Base-by-base conservation (phyloP, 23 tunicate species). In the Halocynthia aurantium region DNA sequence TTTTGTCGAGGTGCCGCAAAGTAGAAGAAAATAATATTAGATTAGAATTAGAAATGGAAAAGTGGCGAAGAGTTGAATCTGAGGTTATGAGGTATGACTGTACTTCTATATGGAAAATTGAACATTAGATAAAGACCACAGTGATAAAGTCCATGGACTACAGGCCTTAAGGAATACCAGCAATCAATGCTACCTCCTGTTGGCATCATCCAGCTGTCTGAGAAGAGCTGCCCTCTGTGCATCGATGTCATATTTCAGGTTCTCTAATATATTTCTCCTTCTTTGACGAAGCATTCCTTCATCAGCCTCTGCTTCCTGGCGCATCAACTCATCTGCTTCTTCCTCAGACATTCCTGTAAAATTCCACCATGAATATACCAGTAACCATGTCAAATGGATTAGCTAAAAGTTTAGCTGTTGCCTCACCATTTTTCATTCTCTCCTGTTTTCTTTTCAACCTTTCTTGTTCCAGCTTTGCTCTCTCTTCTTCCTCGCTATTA, bases 261-360 rank as follows among this genome's bases (percentile, higher is more conserved):
- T 81, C 73, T 86, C 88, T 57, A 92, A 70, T 51, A 92, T 72
- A 58, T 92, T 92, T 61, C 72, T 78, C 55, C 90, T 77, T 61
- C 85, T 75, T 67, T 81, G 81, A 69, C 86, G 82, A 64, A 77
- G 84, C 13, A 61, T 22, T 49, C 73, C 85, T 69, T 78, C 85
- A 79, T 82, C 89, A 18, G 44, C 21, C 67, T 67, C 65, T 67
- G 64, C 85, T 67, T 92, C 92, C 69, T 86, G 85, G 15, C 75
- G 71, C 78, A 82, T 70, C 55, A 86, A 61, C 13, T 69, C 40
- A 40, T 82, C 53, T 2, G 92, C 88, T 19, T 92, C 98, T 53
- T 86, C 92, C 20, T 84, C 75, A 18, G 88, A 82, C 88, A 92
- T 86, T 11, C 98, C 98, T 92, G 57, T 56, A 74, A 65, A 65